Evolutionary conservation across 2,888 invertebrate species (phyloP).

Genomic region (Bibio marci): DNA sequence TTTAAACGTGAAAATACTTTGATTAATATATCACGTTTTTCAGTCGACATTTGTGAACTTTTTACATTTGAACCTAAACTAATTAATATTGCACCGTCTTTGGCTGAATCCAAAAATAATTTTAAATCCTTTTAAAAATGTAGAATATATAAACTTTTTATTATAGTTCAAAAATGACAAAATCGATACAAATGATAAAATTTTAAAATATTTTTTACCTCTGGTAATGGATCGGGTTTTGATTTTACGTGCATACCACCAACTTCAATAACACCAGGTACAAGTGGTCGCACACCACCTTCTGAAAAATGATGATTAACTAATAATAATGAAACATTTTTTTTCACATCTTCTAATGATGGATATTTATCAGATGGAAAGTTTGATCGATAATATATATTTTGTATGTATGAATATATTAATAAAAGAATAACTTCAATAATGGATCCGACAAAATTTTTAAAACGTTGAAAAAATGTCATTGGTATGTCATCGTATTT

Average conservation of each 20-base stretch:
- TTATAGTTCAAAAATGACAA: too few relatives aligned
- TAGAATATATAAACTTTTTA: not conserved
- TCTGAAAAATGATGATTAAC: constrained; percentile 23
- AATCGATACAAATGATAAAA: too few relatives aligned
- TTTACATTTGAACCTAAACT: constrained; percentile 23
- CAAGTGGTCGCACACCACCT: constrained; percentile 20
- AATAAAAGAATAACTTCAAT: not conserved
- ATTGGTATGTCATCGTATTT: not conserved
- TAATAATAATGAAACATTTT: constrained; percentile 22
- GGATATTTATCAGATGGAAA: constrained; percentile 18
- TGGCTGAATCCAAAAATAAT: not conserved
- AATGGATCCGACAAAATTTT: too few relatives aligned
- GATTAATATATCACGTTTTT: constrained; percentile 17
- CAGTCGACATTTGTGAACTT: constrained; percentile 16
- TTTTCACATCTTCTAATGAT: constrained; percentile 14
- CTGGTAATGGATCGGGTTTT: constrained; percentile 19
- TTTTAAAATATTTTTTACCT: constrained; percentile 13
- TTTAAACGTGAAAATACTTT: constrained; percentile 13
- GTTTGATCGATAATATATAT: constrained; percentile 11
- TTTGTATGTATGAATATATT: not conserved
- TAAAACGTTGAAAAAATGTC: not conserved
- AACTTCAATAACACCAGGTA: constrained; percentile 22
- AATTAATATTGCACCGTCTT: not conserved
- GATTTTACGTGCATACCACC: constrained; percentile 26
- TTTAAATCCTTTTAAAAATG: not conserved